Conservation (phyloP, 2,888 invertebrate genomes). For the Eupithecia insigniata region DNA sequence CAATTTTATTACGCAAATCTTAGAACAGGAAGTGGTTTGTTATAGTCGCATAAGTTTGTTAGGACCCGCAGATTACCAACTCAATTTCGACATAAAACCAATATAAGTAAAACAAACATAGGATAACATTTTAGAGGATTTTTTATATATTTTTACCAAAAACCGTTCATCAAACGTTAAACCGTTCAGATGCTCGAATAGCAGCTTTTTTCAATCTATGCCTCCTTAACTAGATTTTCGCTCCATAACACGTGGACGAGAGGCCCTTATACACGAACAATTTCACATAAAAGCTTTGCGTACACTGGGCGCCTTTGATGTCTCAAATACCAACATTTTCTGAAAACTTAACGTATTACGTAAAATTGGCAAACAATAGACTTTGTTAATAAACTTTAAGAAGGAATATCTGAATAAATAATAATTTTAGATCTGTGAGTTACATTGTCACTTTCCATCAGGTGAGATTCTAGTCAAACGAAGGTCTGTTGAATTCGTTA, state of each 20-base stretch:
- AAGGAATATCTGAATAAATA: too few species aligned
- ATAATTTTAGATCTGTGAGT: background rate
- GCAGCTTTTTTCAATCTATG: constrained; percentile 15
- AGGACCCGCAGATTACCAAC: background rate
- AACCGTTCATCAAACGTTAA: too few species aligned
- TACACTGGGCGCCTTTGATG: constrained; percentile 32
- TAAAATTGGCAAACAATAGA: background rate
- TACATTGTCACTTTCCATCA: background rate
- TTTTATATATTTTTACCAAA: too few species aligned
- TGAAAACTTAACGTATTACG: background rate
- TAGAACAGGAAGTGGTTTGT: constrained; percentile 18
- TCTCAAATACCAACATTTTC: constrained; percentile 18
- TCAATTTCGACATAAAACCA: background rate
- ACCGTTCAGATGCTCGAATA: constrained; percentile 10
- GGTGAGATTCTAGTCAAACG: background rate
- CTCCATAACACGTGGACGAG: constrained; percentile 44
- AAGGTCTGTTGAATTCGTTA: too few species aligned
- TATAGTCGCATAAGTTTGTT: background rate
- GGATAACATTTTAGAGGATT: background rate
- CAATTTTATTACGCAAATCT: constrained; percentile 7
- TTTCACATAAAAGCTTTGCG: constrained; percentile 46
- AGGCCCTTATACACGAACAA: constrained; percentile 49
- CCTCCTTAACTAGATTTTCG: constrained; percentile 37
- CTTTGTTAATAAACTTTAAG: background rate
- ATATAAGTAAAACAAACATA: background rate